Evolutionary conservation across 2,888 invertebrate species (phyloP), one percentile per base, ranked within the genome.

Genomic region (Dicyrtomina minuta): DNA sequence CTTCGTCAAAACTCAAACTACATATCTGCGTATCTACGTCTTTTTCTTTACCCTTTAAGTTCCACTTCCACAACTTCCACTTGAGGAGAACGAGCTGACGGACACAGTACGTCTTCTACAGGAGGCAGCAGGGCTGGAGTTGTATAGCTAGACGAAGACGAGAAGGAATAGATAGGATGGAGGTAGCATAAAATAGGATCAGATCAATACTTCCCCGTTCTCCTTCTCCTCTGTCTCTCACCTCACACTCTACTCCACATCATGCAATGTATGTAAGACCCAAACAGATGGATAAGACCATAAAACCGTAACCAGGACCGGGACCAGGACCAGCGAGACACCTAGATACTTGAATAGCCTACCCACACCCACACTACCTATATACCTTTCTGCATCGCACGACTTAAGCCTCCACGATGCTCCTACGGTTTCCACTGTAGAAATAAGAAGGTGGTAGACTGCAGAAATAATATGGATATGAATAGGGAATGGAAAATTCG

Each of bases 141-240:
- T n/a, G 33, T 33, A 33, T 8, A 33, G 33, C 33, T 8, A 33
- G 33, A 33, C 33, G 33, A n/a, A n/a, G n/a, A n/a, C 17, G n/a
- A 8, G 58, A 20, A 69, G 59, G 22, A 27, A 60, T n/a, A 26
- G 55, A 62, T 39, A 22, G 55, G 68, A 65, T 39, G 58, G 60
- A 67, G 56, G 55, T 59, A 41, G 62, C 44, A 61, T 51, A 68
- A 56, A 53, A n/a, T 67, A 53, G 62, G 67, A 41, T 59, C 41
- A 66, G 65, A 67, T 70, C 59, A 64, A 55, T 59, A 58, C 62
- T 72, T 66, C 59, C 44, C 61, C 17, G 46, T 64, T 51, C 41
- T 17, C 62, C 58, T 33, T 10, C 17, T 1, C 20, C 41, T 41
- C 26, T 61, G 24, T 39, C 49, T 39, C 46, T 46, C 62, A 51